Percentiles rank a stretch among this genome's conserved stretches.
phyloP scores from a whole-genome alignment of 2,888 invertebrate species.

The Tetrapedia diversipes region DNA sequence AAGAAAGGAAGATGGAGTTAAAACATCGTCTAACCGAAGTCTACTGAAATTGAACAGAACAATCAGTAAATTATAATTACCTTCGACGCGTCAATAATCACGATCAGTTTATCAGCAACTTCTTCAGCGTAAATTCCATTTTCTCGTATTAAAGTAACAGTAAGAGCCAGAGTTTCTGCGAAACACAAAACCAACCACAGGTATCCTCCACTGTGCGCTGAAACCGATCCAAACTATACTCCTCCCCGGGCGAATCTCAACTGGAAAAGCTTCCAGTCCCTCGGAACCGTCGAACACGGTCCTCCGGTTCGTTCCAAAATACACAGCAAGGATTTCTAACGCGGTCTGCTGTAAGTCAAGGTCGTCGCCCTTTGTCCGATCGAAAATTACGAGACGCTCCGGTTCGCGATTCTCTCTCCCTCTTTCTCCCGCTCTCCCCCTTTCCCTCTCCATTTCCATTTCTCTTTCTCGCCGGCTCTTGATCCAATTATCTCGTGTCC shows the following conservation, averaged over 20 bases:
- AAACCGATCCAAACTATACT: too few relatives aligned
- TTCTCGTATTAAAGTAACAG: too few relatives aligned
- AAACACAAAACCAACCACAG: too few relatives aligned
- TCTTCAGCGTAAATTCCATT: too few relatives aligned
- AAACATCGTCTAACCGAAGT: neutral
- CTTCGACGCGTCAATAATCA: too few relatives aligned
- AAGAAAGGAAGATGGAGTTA: too few relatives aligned
- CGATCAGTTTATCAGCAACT: too few relatives aligned
- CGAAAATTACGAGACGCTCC: conserved; percentile 72
- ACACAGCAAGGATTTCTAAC: neutral
- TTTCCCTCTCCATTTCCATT: conserved; percentile 41
- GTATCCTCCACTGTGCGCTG: too few relatives aligned
- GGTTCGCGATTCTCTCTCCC: conserved; percentile 31
- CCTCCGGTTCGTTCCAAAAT: too few relatives aligned
- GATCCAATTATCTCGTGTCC: conserved; percentile 83
- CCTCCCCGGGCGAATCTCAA: too few relatives aligned
- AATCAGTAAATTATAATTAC: neutral
- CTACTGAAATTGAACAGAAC: neutral
- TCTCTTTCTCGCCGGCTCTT: conserved; percentile 67
- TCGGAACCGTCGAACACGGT: neutral
- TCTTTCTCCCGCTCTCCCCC: neutral
- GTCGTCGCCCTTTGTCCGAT: conserved; percentile 72
- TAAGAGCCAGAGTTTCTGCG: too few relatives aligned
- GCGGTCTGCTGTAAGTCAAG: conserved; percentile 58
- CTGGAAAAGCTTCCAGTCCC: neutral